Percentiles rank a stretch among this genome's conserved stretches.
Conservation (phyloP, 2,888 invertebrate genomes). For the Lordiphosa fenestrarum region DNA sequence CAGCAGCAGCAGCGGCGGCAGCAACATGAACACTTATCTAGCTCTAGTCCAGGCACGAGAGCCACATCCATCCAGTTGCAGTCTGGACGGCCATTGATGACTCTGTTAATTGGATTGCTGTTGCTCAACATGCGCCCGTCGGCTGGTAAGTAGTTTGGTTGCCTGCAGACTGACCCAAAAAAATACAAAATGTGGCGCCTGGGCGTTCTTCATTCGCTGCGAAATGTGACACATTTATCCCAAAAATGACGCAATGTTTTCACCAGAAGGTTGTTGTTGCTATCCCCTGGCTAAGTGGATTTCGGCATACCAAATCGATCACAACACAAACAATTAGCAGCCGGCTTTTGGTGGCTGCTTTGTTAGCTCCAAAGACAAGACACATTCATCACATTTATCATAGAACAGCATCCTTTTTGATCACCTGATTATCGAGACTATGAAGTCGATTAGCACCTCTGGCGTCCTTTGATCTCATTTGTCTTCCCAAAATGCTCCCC, state of each 20-base stretch:
- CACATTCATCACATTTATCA: too few species aligned
- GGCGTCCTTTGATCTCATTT: too few species aligned
- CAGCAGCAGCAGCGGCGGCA: slow-evolving; percentile 10
- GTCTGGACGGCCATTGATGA: slow-evolving; percentile 69
- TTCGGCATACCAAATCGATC: slow-evolving; percentile 36
- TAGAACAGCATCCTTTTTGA: too few species aligned
- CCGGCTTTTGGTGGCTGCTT: slow-evolving; percentile 4
- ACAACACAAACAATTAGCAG: slow-evolving; percentile 19
- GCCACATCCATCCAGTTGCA: slow-evolving; percentile 40
- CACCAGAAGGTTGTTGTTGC: slow-evolving; percentile 31
- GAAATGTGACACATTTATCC: slow-evolving; percentile 45
- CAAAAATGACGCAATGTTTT: slow-evolving; percentile 61
- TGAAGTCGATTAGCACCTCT: too few species aligned
- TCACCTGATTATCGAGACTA: too few species aligned
- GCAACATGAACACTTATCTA: slow-evolving; percentile 46
- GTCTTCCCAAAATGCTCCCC: too few species aligned
- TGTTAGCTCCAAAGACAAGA: slow-evolving; percentile 4
- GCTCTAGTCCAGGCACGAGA: slow-evolving; percentile 52
- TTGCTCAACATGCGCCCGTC: slow-evolving; percentile 70
- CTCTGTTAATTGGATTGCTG: slow-evolving; percentile 77
- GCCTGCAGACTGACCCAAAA: slow-evolving; percentile 29
- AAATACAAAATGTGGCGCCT: slow-evolving; percentile 3
- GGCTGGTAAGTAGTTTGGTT: slow-evolving; percentile 70
- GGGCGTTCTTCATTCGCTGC: slow-evolving; percentile 42
- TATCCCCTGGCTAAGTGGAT: slow-evolving; percentile 21